Percentiles rank a stretch among this genome's conserved stretches.
Evolutionary conservation across 2,113 vertebrate species (phyloP).

Genomic region (Megaptera novaeangliae): DNA sequence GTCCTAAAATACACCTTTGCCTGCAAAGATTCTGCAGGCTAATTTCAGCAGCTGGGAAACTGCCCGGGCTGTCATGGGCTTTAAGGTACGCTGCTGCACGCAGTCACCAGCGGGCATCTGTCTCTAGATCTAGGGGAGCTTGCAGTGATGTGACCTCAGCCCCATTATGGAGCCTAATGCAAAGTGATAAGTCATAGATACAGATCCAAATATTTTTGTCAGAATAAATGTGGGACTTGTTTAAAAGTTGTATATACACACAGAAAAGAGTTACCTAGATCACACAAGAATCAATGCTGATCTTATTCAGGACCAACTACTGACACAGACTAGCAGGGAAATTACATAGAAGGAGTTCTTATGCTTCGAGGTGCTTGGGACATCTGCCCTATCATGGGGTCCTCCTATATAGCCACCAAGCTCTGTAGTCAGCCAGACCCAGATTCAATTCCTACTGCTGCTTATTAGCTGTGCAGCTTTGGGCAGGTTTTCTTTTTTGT

Average conservation of each 20-base stretch:
- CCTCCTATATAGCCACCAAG: background rate
- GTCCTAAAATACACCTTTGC: conserved; percentile 71
- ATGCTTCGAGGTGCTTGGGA: background rate
- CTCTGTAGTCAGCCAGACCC: background rate
- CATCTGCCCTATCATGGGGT: background rate
- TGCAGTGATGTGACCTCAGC: background rate
- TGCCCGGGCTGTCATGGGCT: conserved; percentile 33
- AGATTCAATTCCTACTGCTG: background rate
- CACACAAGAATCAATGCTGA: background rate
- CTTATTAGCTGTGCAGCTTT: background rate
- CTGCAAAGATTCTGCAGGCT: conserved; percentile 70
- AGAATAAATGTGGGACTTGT: background rate
- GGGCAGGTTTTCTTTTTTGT: background rate
- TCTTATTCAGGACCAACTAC: background rate
- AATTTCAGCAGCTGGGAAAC: conserved; percentile 61
- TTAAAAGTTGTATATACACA: background rate
- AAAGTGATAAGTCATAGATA: background rate
- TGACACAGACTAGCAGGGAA: background rate
- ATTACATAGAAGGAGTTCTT: background rate
- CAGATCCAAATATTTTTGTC: background rate
- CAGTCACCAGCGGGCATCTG: background rate
- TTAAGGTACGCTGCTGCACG: background rate
- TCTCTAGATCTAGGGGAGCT: background rate
- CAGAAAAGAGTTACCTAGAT: background rate
- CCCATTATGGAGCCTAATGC: background rate